Evolutionary conservation across 2,888 invertebrate genomes (phyloP), one percentile per base, ranked within the genome.

Genomic region (Aphodius sticticus): DNA sequence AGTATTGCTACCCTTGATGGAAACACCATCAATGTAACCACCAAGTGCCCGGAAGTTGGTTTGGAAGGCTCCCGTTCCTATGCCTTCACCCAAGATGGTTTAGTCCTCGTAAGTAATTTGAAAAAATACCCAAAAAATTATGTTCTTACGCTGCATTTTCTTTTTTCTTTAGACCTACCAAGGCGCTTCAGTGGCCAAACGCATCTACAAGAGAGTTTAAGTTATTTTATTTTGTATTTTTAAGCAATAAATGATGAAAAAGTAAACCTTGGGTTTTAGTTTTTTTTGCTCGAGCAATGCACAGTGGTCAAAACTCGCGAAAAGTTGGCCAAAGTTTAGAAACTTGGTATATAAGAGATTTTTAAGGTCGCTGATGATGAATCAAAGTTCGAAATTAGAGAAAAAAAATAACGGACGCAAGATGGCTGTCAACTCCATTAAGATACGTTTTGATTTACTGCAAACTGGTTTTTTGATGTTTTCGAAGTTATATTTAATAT

Each of bases 1-100:
- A 84, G 84, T 77, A 79, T 76, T n/a, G 81, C 82, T 6, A 82
- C 80, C 77, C 53, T 78, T 71, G 72, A 81, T 38, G 82, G 82
- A 14, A 82, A 83, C 75, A 82, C 81, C 69, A 79, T 84, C 53
- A 82, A 78, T 72, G 82, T 84, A 26, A 15, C 37, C 69, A 78
- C 78, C n/a, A 78, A 74, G 53, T 78, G 78, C 14, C 77, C 72
- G 12, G 77, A 77, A 69, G 38, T 76, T 69, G 75, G 75, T 6
- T 26, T 71, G n/a, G 76, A 76, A 15, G 79, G 76, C 16, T 36
- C 38, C 7, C 35, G 76, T 26, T 70, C 70, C 36, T 76, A 79
- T 16, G 76, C 76, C 6, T 78, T 78, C 69, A 75, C 69, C 35
- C n/a, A 16, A 1, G 75, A 75, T 6, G 75, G 78, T 12, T 53